Conservation (phyloP, 2,888 invertebrate species). For the Monopis laevigella region DNA sequence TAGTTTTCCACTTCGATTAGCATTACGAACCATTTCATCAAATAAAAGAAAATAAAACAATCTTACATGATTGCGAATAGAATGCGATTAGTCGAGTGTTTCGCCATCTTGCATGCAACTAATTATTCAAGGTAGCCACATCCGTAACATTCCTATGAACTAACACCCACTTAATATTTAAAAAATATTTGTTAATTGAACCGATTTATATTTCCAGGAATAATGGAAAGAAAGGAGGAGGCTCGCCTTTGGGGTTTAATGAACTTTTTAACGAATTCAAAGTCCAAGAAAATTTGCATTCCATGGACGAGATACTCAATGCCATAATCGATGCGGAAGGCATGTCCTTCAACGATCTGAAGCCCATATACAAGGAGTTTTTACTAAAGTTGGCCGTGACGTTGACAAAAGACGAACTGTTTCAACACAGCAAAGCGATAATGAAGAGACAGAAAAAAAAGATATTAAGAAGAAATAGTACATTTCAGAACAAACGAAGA, state of each 20-base stretch:
- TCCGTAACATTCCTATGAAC: conserved; percentile 47
- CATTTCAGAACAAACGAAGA: conserved; percentile 65
- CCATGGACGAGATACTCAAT: conserved; percentile 86
- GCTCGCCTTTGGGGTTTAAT: conserved; percentile 86
- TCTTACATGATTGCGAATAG: conserved; percentile 24
- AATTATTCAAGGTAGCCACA: conserved; percentile 48
- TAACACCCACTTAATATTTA: conserved; percentile 21
- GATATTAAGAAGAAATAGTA: conserved; percentile 65
- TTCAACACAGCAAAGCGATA: conserved; percentile 87
- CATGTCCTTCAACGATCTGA: conserved; percentile 92
- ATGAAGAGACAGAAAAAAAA: conserved; percentile 87
- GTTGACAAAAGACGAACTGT: conserved; percentile 90
- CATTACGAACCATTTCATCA: no score
- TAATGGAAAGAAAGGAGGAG: conserved; percentile 73
- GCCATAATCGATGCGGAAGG: conserved; percentile 92
- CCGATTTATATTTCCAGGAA: conserved; percentile 49
- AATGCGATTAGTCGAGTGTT: conserved; percentile 47
- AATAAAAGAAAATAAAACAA: no score
- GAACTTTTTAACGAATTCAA: conserved; percentile 89
- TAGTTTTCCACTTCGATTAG: no score
- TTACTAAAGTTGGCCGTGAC: conserved; percentile 87
- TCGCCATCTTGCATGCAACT: conserved; percentile 41
- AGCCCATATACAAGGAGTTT: conserved; percentile 92
- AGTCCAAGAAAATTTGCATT: conserved; percentile 87
- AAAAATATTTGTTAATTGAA: conserved; percentile 14